phyloP scores from a whole-genome alignment of 2,113 vertebrate genomes.

The Romanogobio albipinnatus region DNA sequence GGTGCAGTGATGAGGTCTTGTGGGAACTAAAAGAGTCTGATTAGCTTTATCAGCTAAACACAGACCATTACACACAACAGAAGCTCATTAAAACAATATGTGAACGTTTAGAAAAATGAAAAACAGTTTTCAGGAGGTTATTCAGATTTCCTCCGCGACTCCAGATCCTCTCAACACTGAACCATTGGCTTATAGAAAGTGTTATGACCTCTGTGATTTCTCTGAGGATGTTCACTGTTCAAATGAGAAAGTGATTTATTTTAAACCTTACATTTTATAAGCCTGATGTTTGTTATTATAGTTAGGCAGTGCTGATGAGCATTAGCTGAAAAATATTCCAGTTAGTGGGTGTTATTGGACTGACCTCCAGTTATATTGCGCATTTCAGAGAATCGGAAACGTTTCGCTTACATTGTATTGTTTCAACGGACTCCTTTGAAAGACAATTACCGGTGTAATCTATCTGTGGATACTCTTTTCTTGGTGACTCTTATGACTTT shows the following conservation, averaged over 20 bases:
- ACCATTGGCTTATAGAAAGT: not conserved
- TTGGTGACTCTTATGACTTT: not conserved
- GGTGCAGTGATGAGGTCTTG: slow-evolving; percentile 25
- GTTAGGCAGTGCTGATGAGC: not conserved
- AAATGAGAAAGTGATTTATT: slow-evolving; percentile 1
- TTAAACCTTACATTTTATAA: not conserved
- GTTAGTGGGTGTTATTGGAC: not conserved
- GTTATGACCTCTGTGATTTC: not conserved
- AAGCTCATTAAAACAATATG: slow-evolving; percentile 31
- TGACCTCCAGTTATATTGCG: slow-evolving; percentile 1
- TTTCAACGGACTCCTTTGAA: not conserved
- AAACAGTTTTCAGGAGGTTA: slow-evolving; percentile 25
- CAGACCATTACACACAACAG: slow-evolving; percentile 38
- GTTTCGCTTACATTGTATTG: not conserved
- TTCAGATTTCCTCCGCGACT: not conserved
- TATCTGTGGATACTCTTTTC: slow-evolving; percentile 16
- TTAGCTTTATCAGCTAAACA: slow-evolving; percentile 37
- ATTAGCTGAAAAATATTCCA: not conserved
- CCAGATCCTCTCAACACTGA: not conserved
- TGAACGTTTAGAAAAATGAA: not conserved
- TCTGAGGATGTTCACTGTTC: not conserved
- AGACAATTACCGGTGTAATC: not conserved
- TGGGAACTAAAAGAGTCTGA: slow-evolving; percentile 15
- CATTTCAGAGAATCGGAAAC: not conserved
- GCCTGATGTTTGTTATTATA: slow-evolving; percentile 15